Base-by-base conservation (phyloP, 2,113 vertebrate species). In the Cryptotis parvus region DNA sequence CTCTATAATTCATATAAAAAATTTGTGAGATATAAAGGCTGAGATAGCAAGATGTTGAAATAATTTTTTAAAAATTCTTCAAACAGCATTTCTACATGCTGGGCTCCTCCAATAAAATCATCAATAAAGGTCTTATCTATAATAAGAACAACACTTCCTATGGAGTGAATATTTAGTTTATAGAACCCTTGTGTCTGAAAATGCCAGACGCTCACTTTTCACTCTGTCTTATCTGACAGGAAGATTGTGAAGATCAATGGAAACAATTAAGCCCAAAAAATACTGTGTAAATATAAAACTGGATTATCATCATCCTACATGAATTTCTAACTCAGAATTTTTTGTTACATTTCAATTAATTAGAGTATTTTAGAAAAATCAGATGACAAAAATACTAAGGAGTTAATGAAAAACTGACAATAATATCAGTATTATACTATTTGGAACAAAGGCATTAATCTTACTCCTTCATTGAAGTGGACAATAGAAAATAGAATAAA, bases 241-340 rank as follows among this genome's bases (percentile, higher is more conserved):
- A 82, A 88, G 31, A 76, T 3, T 84, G 18, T 81, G 39, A 90
- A 84, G 49, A 91, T 31, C 81, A 72, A 68, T 79, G 58, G 45
- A 85, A 86, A 85, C 39, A 94, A 91, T 76, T 68, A 95, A 84
- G 35, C 33, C 89, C 9, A 69, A 93, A n/a, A 89, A 91, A 84
- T n/a, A 77, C 0, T 82, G 45, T 72, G 24, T 49, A 65, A 87
- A 79, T 63, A 61, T 86, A 45, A 82, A 91, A 83, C 6, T 66
- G 74, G 5, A 73, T 37, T 45, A 72, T 75, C 37, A 58, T 15
- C 31, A 73, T 55, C 63, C 31, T 68, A 91, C 24, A 79, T 0
- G 20, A 8, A 84, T 26, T 31, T 87, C 74, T 89, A 81, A 81
- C 31, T 87, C 3, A 90, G 12, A 87, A 75, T 86, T 89, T 76